A percentile compares a stretch with the other conserved stretches of the same genome.
phyloP scores from a whole-genome alignment of 2,888 invertebrate species.

The Cataglyphis albicans region DNA sequence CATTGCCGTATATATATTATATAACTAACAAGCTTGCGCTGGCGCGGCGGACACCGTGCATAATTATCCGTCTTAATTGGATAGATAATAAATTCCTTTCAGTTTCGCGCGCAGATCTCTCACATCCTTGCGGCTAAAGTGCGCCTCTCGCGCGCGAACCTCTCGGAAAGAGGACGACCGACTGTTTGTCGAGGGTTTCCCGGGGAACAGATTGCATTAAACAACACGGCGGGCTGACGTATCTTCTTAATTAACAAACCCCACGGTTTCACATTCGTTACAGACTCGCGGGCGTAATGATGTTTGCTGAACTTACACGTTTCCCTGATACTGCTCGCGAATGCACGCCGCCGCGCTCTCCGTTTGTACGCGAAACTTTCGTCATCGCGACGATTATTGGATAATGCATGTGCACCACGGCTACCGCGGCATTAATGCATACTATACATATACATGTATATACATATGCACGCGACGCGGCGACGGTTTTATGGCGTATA shows the following conservation, averaged over 20 bases:
- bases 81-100: conserved; percentile 71
- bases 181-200: conserved; percentile 65
- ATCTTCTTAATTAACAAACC: conserved; percentile 65
- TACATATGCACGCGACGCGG: neutral
- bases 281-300: conserved; percentile 56
- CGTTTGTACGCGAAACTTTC: conserved; percentile 49
- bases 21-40: conserved; percentile 47
- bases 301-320: conserved; percentile 54
- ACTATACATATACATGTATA: neutral
- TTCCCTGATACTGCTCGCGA: conserved; percentile 41
- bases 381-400: conserved; percentile 50
- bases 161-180: conserved; percentile 39
- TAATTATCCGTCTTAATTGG: conserved; percentile 71
- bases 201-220: conserved; percentile 67
- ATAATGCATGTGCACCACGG: conserved; percentile 33
- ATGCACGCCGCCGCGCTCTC: neutral
- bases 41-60: conserved; percentile 45
- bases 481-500: neutral
- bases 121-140: conserved; percentile 65
- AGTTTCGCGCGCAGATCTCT: conserved; percentile 55
- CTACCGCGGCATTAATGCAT: conserved; percentile 20
- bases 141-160: conserved; percentile 43
- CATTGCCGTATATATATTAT: conserved; percentile 34
- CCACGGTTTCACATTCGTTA: conserved; percentile 53
- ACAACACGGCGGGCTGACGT: conserved; percentile 67